Base-by-base conservation (phyloP, 2,888 invertebrate genomes). In the Sarcophaga carnaria region DNA sequence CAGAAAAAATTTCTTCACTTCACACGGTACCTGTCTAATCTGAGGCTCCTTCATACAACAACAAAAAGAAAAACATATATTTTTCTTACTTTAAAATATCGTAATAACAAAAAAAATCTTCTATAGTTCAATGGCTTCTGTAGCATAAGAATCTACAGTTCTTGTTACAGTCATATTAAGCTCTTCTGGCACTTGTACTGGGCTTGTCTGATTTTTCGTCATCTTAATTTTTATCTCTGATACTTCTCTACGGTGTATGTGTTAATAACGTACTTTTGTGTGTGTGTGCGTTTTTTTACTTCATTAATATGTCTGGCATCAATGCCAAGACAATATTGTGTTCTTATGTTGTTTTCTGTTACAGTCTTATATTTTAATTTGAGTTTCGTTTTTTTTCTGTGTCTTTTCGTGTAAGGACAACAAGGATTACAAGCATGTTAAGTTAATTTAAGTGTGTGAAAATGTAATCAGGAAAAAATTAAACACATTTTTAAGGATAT, bases 271-370 rank as follows among this genome's bases (percentile, higher is more conserved):
- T 74, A 78, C 25, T 85, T 69, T 69, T 63, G 77, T 78, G 60
- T 70, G 2, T 10, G 10, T 37, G 37, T 37, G 8, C 10, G 37
- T 37, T 8, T 8, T 37, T 75, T 79, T 79, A 70, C 66, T 75
- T 86, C 79, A 79, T 86, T 86, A 86, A 66, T 64, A 79, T 86
- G 85, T 76, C 76, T 69, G 76, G 47, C 71, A 60, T 80, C 72
- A 62, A 67, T 70, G 76, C 74, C 69, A 79, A 54, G 25, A 70
- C 12, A 54, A 62, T 37, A 77, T 70, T 47, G 47, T 20, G 47
- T 59, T 20, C 37, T 27, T 45, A 17, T 11, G 14, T 60, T 27
- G 45, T 74, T 67, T 49, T 70, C 22, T 22, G 22, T 4, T 64
- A 12, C 27, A 64, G 22, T 64, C 12, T 25, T 12, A 54, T 25